Percentiles rank a stretch among this genome's conserved stretches.
Conservation (phyloP, 2,113 vertebrate genomes). For the Seriola rivoliana region DNA sequence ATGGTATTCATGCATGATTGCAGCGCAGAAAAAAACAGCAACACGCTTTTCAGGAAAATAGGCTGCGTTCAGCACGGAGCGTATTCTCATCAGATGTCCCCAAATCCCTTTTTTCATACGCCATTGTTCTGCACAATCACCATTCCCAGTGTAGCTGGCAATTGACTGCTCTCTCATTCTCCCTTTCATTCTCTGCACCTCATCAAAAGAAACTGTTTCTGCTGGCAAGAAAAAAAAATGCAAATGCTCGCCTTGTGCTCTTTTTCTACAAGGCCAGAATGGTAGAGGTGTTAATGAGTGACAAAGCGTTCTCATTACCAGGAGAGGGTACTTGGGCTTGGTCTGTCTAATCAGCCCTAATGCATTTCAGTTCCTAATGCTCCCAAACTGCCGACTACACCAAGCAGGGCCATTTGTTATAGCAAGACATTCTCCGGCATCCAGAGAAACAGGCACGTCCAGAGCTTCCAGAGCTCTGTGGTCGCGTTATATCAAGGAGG, state of each 20-base stretch:
- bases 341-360: constrained; percentile 81
- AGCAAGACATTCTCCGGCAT: constrained; percentile 53
- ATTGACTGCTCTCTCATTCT: constrained; percentile 45
- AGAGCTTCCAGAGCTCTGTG: constrained; percentile 54
- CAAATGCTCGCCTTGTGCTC: constrained; percentile 51
- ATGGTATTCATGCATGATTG: constrained; percentile 12
- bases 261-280: constrained; percentile 43
- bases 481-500: constrained; percentile 44
- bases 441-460: constrained; percentile 31
- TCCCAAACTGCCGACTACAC: constrained; percentile 70
- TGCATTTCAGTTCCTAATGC: constrained; percentile 79
- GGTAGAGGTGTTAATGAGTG: constrained; percentile 79
- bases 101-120: constrained; percentile 43
- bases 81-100: constrained; percentile 50
- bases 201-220: constrained; percentile 65
- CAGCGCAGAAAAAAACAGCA: not conserved
- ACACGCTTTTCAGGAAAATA: constrained; percentile 15
- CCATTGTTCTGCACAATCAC: constrained; percentile 60
- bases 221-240: constrained; percentile 51
- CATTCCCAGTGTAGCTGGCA: constrained; percentile 36
- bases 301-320: constrained; percentile 83
- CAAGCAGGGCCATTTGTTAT: constrained; percentile 70
- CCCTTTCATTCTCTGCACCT: constrained; percentile 48
- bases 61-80: constrained; percentile 6
- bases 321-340: constrained; percentile 71